phyloP scores from a whole-genome alignment of 2,113 vertebrate species.

The Mastomys natalensis region DNA sequence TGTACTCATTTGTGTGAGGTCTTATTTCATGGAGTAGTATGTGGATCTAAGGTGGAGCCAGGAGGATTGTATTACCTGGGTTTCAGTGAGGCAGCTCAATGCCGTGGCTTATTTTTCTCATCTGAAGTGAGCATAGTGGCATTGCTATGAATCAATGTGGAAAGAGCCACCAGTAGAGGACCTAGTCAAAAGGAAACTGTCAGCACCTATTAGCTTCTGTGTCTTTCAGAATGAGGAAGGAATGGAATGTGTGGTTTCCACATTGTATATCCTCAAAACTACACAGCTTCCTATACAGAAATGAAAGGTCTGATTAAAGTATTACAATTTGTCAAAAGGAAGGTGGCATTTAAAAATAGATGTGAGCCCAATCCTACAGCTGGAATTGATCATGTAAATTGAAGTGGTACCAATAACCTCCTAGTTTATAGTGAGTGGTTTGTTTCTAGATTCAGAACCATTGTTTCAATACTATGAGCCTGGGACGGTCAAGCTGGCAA shows the following conservation, averaged over 20 bases:
- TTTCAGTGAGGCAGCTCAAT: background rate
- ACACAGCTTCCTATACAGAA: background rate
- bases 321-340: background rate
- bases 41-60: background rate
- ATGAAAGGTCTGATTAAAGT: conserved; percentile 20
- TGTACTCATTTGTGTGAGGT: background rate
- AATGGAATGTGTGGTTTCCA: conserved; percentile 8
- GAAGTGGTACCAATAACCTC: background rate
- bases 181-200: background rate
- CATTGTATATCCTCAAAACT: background rate
- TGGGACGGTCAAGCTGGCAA: background rate
- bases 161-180: background rate
- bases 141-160: background rate
- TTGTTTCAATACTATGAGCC: background rate
- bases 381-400: background rate
- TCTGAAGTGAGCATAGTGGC: background rate
- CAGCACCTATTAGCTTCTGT: background rate
- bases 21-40: background rate
- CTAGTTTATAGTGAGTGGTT: background rate
- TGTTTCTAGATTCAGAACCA: background rate
- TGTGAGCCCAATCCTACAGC: background rate
- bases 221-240: background rate
- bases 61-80: fast-evolving
- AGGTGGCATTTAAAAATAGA: conserved; percentile 20
- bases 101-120: background rate